Conservation (phyloP, 1,140 invertebrate genomes). For the Lepidurus couesii region DNA sequence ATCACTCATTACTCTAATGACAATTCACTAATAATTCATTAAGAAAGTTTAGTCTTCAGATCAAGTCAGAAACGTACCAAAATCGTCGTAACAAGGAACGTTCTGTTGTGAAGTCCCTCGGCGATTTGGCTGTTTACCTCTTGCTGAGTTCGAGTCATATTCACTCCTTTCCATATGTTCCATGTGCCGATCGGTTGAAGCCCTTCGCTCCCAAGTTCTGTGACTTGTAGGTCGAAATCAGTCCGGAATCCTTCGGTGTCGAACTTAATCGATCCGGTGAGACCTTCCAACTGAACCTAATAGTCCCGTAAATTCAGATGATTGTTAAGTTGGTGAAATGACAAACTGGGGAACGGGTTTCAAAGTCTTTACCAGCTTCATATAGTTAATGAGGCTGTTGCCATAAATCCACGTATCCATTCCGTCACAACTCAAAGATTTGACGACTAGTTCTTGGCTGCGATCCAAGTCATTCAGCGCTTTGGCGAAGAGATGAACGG, state of each 20-base stretch:
- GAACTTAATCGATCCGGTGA: conserved; percentile 91
- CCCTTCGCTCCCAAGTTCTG: conserved; percentile 49
- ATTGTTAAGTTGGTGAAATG: neutral
- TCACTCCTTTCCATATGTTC: conserved; percentile 79
- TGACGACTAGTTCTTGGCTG: conserved; percentile 76
- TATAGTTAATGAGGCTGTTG: conserved; percentile 91
- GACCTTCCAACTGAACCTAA: conserved; percentile 53
- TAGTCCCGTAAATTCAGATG: conserved; percentile 13
- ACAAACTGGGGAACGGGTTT: conserved; percentile 6
- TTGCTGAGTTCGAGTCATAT: conserved; percentile 80
- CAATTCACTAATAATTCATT: neutral
- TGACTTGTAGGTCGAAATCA: conserved; percentile 82
- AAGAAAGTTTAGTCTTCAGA: neutral
- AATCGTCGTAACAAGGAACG: conserved; percentile 83
- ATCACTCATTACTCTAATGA: too few relatives aligned
- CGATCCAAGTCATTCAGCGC: conserved; percentile 84
- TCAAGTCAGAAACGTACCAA: conserved; percentile 57
- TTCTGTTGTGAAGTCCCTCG: conserved; percentile 84
- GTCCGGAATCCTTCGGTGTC: conserved; percentile 87
- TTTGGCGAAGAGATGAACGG: conserved; percentile 87
- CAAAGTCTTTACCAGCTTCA: conserved; percentile 79
- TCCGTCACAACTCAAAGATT: conserved; percentile 81
- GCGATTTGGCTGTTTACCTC: conserved; percentile 77
- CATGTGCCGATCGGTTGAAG: conserved; percentile 78
- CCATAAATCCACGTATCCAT: conserved; percentile 90